Base-by-base conservation (phyloP, 2,797 vertebrate species). In the Ataeniobius toweri region DNA sequence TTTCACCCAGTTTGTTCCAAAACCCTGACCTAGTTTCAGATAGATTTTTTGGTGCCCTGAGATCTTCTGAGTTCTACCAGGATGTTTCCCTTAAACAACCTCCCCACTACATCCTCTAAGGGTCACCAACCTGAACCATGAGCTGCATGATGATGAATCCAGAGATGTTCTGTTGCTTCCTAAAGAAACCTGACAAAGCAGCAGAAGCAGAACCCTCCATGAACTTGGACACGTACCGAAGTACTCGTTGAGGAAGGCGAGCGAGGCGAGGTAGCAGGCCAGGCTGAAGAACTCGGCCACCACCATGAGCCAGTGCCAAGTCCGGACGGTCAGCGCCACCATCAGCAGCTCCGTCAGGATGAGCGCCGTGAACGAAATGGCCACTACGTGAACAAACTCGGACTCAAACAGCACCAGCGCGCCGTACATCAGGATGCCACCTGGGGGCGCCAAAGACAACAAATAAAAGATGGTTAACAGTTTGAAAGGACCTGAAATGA, bases 241-340 rank as follows among this genome's bases (percentile, higher is more conserved):
- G 90, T 99, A 99, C 82, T 98, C 97, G 79, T 97, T 99, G 80
- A 99, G 97, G 93, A 99, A 98, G 87, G 97, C 96, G 28, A 99
- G 98, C 0, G 98, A 99, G 86, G 98, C 97, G 81, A 99, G 92
- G 89, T 99, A 99, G 94, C 96, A 98, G 93, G 95, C 97, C 80
- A 99, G 96, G 91, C 98, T 99, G 93, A 98, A 95, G 93, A 98
- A 95, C 96, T 99, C 96, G 0, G 97, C 98, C 92, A 97, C 89
- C 61, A 97, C 97, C 98, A 99, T 99, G 84, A 99, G 96, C 97
- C 97, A 99, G 94, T 99, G 98, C 98, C 98, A 99, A 0, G 97
- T 99, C 1, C 98, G 94, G 82, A 99, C 91, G 1, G 97, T 98
- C 86, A 99, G 94, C 1, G 98, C 98, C 92, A 99, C 98, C 98